Evolutionary conservation across 2,888 invertebrate genomes (phyloP), one percentile per base, ranked within the genome.

Genomic region (Kuschelorhynchus macadamiae): DNA sequence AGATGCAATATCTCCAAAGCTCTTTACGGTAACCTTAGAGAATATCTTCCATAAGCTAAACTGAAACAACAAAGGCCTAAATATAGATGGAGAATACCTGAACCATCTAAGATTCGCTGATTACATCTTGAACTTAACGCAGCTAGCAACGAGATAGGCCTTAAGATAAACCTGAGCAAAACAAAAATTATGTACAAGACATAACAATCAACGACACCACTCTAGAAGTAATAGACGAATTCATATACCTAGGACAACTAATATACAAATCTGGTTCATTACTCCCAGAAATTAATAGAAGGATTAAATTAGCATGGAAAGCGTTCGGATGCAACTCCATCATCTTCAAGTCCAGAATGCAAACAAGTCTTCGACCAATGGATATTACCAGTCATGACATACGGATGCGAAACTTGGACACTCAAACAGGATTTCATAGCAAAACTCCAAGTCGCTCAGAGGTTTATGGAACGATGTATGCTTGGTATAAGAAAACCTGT

Each of bases 391-490:
- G 32, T 50, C 32, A 2, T 50, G n/a, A 50, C 50, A 9, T 50
- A 50, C 32, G 50, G 50, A 11, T 14, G 25, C 9, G 25, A 50
- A 50, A 50, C 50, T n/a, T 50, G 50, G 50, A 50, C 50, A 4
- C 16, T 50, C 2, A 50, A 21, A 30, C 25, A 4, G 4, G 32
- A 50, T 16, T 8, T 30, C 11, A 8, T 21, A 50, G 25, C 4
- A 9, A 50, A 50, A 25, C 50, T 50, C 20, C 14, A 30, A 21
- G n/a, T 50, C 2, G n/a, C 50, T 12, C 50, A 50, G n/a, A 50
- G 50, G 25, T 21, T 25, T 21, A 50, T 32, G 50, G 32, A 50
- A 16, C 20, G n/a, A 14, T 9, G 46, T 3, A n/a, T 14, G 46
- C 7, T 25, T 5, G 25, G 25, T 5, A 25, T 25, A 25, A 36